Percentiles rank a stretch among this genome's conserved stretches.
Conservation (phyloP, 2,888 invertebrate species). For the Galerucella calmariensis region DNA sequence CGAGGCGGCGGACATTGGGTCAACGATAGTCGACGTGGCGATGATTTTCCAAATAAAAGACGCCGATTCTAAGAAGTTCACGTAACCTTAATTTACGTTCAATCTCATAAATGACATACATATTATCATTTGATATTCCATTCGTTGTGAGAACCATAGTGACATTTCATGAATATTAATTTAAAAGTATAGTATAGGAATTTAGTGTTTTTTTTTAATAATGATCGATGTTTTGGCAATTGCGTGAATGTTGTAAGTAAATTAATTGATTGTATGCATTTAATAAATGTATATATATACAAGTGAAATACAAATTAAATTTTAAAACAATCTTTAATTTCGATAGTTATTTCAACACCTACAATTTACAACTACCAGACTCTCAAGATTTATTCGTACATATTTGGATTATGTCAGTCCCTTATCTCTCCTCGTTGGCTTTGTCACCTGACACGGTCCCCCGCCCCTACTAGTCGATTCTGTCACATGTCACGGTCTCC, state of each 20-base stretch:
- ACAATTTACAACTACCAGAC: neutral
- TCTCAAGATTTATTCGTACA: too few relatives aligned
- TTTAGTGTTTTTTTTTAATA: too few relatives aligned
- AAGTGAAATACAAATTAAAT: neutral
- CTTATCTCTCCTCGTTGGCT: too few relatives aligned
- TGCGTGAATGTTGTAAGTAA: neutral
- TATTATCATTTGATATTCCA: neutral
- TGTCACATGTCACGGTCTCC: too few relatives aligned
- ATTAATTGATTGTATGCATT: neutral
- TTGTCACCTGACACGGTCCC: too few relatives aligned
- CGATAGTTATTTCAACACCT: neutral
- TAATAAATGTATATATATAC: neutral
- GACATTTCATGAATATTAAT: too few relatives aligned
- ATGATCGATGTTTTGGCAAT: neutral
- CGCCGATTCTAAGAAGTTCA: conserved; percentile 51
- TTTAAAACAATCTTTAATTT: neutral
- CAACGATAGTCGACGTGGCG: conserved; percentile 56
- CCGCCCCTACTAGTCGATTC: too few relatives aligned
- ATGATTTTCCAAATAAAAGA: conserved; percentile 55
- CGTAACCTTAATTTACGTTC: neutral
- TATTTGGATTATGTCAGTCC: too few relatives aligned
- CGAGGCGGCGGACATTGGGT: conserved; percentile 56
- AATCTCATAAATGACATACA: neutral
- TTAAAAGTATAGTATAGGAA: too few relatives aligned
- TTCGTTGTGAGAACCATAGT: neutral